Conservation (phyloP, 2,797 vertebrate species). For the Serranus cabrilla region DNA sequence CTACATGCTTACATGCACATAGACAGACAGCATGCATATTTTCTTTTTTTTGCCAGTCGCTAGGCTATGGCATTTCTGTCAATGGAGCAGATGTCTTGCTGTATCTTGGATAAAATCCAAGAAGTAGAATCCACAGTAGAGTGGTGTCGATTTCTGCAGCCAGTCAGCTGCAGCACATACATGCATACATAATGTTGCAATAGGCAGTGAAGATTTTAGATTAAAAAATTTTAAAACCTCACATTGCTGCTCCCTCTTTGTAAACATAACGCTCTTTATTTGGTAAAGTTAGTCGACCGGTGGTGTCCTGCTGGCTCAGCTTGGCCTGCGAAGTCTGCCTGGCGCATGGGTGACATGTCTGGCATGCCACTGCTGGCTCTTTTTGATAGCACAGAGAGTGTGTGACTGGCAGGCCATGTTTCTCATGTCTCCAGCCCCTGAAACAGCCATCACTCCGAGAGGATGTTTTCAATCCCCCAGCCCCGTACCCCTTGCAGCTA, state of each 20-base stretch:
- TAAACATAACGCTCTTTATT: conserved; percentile 35
- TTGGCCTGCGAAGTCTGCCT: conserved; percentile 82
- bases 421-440: conserved; percentile 81
- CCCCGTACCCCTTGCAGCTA: conserved; percentile 62
- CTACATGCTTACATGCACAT: neutral
- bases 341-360: conserved; percentile 83
- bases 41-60: conserved; percentile 22
- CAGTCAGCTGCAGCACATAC: neutral
- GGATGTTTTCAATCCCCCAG: conserved; percentile 87
- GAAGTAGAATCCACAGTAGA: conserved; percentile 36
- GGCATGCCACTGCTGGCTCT: conserved; percentile 81
- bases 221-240: neutral
- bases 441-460: conserved; percentile 85
- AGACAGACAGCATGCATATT: conserved; percentile 1
- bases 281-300: conserved; percentile 41
- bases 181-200: neutral
- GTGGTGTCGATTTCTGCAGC: conserved; percentile 17
- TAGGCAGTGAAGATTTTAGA: neutral
- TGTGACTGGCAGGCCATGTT: conserved; percentile 84
- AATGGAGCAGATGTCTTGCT: conserved; percentile 61
- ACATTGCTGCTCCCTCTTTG: neutral
- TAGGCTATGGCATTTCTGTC: conserved; percentile 48
- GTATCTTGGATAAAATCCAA: conserved; percentile 58
- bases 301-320: conserved; percentile 63
- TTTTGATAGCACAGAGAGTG: conserved; percentile 79